Base-by-base conservation (phyloP, 2,113 vertebrate species). In the Barbus barbus region DNA sequence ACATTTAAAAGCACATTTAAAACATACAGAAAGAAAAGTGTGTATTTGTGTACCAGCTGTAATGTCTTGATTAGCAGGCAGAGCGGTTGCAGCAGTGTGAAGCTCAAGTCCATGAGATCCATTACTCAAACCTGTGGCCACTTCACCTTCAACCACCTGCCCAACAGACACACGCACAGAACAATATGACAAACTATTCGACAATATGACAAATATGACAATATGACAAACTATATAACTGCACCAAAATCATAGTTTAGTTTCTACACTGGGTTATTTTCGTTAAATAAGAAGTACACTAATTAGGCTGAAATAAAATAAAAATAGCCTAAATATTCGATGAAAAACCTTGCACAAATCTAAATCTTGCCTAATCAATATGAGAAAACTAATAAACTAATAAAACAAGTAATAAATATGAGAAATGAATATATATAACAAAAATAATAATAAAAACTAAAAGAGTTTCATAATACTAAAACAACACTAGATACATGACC, bases 121-220 rank as follows among this genome's bases (percentile, higher is more conserved):
- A 9, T 95, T 95, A 22, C 90, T 92, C 46, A 94, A 90, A 72
- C 86, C 95, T 83, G 96, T 95, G 85, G 96, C 89, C 78, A 95
- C 92, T 60, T 95, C 95, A 87, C 96, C 96, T 85, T 99, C 96
- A 89, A 96, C 95, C 90, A 98, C 95, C 92, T 98, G 94, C 51
- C n/a, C 92, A 90, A 95, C 92, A 94, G 90, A 31, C 94, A 90
- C 91, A 90, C 92, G 89, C 92, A 75, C n/a, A 33, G 13, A 28
- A 41, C 20, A 44, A 46, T 14, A 74, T 4, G 71, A 44, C 9
- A 44, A 67, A 67, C 16, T 8, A 9, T 20, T 67, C 1, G n/a
- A n/a, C n/a, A n/a, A n/a, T n/a, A n/a, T n/a, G n/a, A n/a, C n/a
- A n/a, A n/a, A n/a, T n/a, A n/a, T n/a, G n/a, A 41, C 20, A 44